A percentile compares a stretch with the other conserved stretches of the same genome.
Evolutionary conservation across 2,113 vertebrate genomes (phyloP).

Genomic region (Zosterops lateralis): DNA sequence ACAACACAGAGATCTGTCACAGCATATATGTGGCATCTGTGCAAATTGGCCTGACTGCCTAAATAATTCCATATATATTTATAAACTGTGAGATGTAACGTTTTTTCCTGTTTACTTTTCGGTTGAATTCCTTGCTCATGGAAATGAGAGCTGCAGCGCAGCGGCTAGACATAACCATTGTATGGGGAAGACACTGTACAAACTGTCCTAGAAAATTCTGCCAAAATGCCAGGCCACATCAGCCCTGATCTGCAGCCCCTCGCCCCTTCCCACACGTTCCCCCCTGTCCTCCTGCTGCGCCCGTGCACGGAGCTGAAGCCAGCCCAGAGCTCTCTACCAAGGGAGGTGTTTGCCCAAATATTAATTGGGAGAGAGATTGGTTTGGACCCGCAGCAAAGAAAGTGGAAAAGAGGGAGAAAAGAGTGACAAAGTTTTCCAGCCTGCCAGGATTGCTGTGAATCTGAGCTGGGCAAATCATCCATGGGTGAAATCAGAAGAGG

Average conservation of each 20-base stretch:
- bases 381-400: background rate
- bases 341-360: background rate
- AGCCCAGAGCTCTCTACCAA: background rate
- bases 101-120: constrained; percentile 75
- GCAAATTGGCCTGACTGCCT: constrained; percentile 57
- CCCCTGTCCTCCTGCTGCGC: background rate
- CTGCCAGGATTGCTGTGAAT: background rate
- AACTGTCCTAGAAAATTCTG: constrained; percentile 70
- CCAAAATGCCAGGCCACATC: constrained; percentile 65
- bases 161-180: constrained; percentile 66
- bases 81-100: constrained; percentile 64
- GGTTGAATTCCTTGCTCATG: constrained; percentile 69
- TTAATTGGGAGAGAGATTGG: background rate
- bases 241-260: constrained; percentile 60
- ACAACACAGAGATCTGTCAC: constrained; percentile 44
- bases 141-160: constrained; percentile 50
- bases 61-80: constrained; percentile 62
- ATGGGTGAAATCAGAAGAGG: background rate
- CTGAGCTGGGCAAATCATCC: background rate
- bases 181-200: constrained; percentile 62
- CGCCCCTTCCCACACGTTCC: constrained; percentile 27
- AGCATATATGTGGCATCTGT: constrained; percentile 53
- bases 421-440: background rate
- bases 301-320: background rate
- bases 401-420: background rate